Conservation (phyloP, 2,888 invertebrate species). For the Cryptocephalus primarius region DNA sequence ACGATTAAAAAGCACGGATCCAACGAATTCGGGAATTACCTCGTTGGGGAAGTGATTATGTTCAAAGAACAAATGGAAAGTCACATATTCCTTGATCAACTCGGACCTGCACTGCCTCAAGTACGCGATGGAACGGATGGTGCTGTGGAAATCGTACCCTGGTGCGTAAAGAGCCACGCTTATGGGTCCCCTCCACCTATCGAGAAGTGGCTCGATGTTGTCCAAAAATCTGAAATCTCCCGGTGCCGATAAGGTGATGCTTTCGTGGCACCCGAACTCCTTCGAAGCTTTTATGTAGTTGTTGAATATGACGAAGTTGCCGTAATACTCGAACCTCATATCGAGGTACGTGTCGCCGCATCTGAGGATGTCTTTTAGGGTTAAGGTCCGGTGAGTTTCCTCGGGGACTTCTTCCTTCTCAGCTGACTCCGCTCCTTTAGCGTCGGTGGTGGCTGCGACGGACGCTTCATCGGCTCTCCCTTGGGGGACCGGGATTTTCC, state of each 20-base stretch:
- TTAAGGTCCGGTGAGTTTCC: background rate
- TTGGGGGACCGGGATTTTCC: too few relatives aligned
- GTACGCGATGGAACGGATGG: constrained; percentile 65
- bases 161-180: constrained; percentile 77
- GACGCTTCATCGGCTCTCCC: too few relatives aligned
- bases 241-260: constrained; percentile 18
- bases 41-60: constrained; percentile 62
- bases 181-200: constrained; percentile 69
- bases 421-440: background rate
- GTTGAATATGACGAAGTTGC: constrained; percentile 64
- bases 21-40: constrained; percentile 2
- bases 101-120: constrained; percentile 57
- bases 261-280: constrained; percentile 14
- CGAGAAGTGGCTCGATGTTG: constrained; percentile 68
- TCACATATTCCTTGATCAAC: constrained; percentile 60
- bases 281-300: constrained; percentile 55
- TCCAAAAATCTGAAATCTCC: constrained; percentile 59
- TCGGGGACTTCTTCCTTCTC: too few relatives aligned
- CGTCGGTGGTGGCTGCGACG: too few relatives aligned
- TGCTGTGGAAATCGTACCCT: constrained; percentile 62
- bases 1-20: too few relatives aligned
- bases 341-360: constrained; percentile 7
- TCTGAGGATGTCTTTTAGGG: background rate
- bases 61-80: constrained; percentile 78
- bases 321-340: constrained; percentile 11